These are phyloP conservation scores for Dermatophagoides farinae DNA, from an alignment of 1,140 invertebrate genomes.

Conservation along the genomic window DNA sequence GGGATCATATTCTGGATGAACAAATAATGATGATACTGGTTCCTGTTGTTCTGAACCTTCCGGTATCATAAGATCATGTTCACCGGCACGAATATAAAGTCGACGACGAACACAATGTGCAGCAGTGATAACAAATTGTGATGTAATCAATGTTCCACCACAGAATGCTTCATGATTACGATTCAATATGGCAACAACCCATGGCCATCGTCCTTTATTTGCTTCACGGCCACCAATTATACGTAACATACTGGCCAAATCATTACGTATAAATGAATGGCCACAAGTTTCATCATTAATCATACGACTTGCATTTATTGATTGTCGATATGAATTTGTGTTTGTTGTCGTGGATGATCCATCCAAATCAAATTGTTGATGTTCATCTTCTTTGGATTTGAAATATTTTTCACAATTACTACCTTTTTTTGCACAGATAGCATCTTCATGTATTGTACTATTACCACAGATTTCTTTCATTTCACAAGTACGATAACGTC, in stretches of 20 bases:
- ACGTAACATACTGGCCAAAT: constrained; percentile 28
- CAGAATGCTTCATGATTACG: constrained; percentile 59
- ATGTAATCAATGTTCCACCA: constrained; percentile 64
- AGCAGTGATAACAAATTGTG: constrained; percentile 69
- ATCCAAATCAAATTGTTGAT: background rate
- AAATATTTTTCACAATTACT: constrained; percentile 53
- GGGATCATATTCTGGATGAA: constrained; percentile 62
- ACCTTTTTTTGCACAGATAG: constrained; percentile 59
- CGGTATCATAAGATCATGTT: constrained; percentile 45
- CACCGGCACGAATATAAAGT: constrained; percentile 58
- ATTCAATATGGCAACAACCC: constrained; percentile 67
- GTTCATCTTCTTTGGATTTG: background rate
- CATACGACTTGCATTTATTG: background rate
- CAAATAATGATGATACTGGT: constrained; percentile 44
- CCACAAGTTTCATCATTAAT: constrained; percentile 9
- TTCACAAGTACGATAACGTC: constrained; percentile 45
- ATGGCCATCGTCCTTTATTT: constrained; percentile 60
- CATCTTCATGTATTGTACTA: constrained; percentile 50
- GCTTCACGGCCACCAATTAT: constrained; percentile 67
- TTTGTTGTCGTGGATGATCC: background rate
- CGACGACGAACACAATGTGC: constrained; percentile 63
- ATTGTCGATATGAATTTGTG: background rate
- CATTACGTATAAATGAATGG: background rate
- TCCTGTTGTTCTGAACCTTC: constrained; percentile 50
- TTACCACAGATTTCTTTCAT: constrained; percentile 46